Base-by-base conservation (phyloP, 2,888 invertebrate genomes). In the Uloborus plumipes region DNA sequence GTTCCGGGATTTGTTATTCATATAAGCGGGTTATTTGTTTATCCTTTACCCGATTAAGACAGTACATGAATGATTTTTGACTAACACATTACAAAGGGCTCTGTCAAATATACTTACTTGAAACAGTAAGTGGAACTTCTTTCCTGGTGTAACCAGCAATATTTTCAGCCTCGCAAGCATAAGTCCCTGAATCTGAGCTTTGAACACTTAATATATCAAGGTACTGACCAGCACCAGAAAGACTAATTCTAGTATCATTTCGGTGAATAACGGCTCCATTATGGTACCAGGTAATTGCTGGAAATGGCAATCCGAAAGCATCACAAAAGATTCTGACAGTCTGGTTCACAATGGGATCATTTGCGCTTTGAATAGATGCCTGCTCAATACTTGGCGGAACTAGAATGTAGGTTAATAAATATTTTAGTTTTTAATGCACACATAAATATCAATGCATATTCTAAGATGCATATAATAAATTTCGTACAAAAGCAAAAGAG, bases 231-330 rank as follows among this genome's bases (percentile, higher is more conserved):
- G 72, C 82, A 7, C 82, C 82, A 76, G 77, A 72, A 31, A 59
- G 69, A 51, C 15, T 69, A 62, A 65, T 77, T 50, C 64, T 53
- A 13, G 16, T 58, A 26, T 71, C 20, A 26, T 62, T 47, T 1
- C 50, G 16, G 50, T 53, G n/a, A 13, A 87, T 77, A 16, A 85
- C 86, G 51, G 86, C 85, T 18, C 87, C 88, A 85, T 89, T 88
- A 86, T 89, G 89, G 61, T 87, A 87, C 90, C 91, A 91, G 2
- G 88, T 87, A 31, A 91, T 88, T 20, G 85, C 84, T 14, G 91
- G 90, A 15, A 86, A 85, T 1, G 91, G 91, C n/a, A 88, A 87
- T 31, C 90, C 91, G 2, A 88, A 87, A 11, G 89, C 89, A 39
- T 90, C 90, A 84, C 91, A 91, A 4, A 87, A 88, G 49, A 91